phyloP scores from a whole-genome alignment of 1,140 invertebrate species.

The Saccostrea echinata region DNA sequence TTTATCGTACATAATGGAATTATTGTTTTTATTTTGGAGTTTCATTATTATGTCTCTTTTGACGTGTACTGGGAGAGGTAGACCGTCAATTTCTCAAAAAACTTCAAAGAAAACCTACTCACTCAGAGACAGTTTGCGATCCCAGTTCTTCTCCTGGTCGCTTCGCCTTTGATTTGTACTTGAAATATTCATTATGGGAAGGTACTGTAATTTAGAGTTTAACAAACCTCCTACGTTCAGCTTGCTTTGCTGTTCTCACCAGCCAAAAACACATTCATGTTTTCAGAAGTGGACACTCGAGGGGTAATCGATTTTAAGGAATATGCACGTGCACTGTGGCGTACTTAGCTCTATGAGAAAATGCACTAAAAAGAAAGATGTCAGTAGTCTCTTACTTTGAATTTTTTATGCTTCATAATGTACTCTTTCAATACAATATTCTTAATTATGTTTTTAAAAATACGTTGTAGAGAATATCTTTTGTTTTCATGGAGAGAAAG shows the following conservation, averaged over 20 bases:
- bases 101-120: slow-evolving; percentile 32
- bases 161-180: slow-evolving; percentile 9
- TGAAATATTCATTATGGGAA: slow-evolving; percentile 14
- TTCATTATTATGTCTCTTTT: slow-evolving; percentile 3
- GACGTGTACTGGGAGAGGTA: not conserved
- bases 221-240: not conserved
- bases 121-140: slow-evolving; percentile 1
- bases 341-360: not conserved
- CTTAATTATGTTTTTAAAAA: not conserved
- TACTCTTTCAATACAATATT: slow-evolving; percentile 24
- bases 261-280: slow-evolving; percentile 6
- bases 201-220: not conserved
- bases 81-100: not conserved
- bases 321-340: slow-evolving; percentile 8
- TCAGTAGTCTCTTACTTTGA: not conserved
- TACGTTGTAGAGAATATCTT: not conserved
- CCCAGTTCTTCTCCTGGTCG: not conserved
- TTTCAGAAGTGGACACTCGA: slow-evolving; percentile 29
- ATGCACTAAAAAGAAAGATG: slow-evolving; percentile 4
- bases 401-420: not conserved
- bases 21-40: slow-evolving; percentile 18
- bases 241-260: not conserved
- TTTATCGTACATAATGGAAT: not conserved
- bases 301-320: not conserved
- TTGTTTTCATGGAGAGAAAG: slow-evolving; percentile 7